phyloP scores from a whole-genome alignment of 2,888 invertebrate genomes.

The Drymonia ruficornis region DNA sequence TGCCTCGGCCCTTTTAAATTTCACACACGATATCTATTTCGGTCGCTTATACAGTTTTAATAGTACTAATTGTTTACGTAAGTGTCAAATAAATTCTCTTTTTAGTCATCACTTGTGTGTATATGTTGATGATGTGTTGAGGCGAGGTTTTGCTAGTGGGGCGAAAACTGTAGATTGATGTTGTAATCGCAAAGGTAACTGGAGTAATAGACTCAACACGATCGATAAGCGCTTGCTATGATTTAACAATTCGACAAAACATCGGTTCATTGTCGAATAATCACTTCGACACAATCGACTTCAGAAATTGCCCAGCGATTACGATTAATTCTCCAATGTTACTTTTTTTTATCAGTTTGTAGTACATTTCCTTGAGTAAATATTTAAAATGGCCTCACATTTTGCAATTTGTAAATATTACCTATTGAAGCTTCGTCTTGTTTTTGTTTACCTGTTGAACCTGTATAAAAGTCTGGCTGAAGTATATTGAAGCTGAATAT shows the following conservation, averaged over 20 bases:
- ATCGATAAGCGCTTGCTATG: too few relatives aligned
- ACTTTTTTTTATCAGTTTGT: too few relatives aligned
- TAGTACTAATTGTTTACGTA: slow-evolving; percentile 29
- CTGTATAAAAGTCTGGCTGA: neutral
- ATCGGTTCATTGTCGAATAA: too few relatives aligned
- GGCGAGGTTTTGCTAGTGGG: neutral
- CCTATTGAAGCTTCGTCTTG: neutral
- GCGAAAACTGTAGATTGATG: neutral
- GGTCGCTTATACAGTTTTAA: slow-evolving; percentile 26
- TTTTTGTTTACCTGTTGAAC: slow-evolving; percentile 1
- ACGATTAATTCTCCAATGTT: too few relatives aligned
- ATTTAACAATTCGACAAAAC: too few relatives aligned
- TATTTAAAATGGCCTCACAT: neutral
- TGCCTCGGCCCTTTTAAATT: slow-evolving; percentile 28
- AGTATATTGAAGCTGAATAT: neutral
- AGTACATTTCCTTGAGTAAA: too few relatives aligned
- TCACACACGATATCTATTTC: slow-evolving; percentile 30
- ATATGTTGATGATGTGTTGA: neutral
- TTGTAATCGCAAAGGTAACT: too few relatives aligned
- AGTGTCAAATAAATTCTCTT: slow-evolving; percentile 30
- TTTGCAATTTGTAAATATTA: neutral
- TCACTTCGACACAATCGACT: too few relatives aligned
- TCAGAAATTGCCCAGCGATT: too few relatives aligned
- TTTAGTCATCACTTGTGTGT: slow-evolving; percentile 14
- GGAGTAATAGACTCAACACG: too few relatives aligned